Evolutionary conservation across 1,140 invertebrate genomes (phyloP).

Genomic region (Zaprionus lachaisei): DNA sequence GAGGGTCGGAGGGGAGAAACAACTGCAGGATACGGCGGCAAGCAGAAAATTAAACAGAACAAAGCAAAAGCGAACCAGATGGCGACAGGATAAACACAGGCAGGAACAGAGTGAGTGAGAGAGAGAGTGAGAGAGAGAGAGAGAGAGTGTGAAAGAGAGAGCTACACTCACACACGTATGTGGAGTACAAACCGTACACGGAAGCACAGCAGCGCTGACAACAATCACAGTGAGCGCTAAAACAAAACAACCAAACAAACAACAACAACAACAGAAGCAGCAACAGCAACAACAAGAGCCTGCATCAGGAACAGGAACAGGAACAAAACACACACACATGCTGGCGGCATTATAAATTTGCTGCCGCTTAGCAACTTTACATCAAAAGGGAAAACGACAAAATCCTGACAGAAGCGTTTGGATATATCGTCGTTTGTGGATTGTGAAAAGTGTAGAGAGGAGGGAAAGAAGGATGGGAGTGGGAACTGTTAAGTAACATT

Average conservation of each 20-base stretch:
- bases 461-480: neutral
- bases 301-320: constrained; percentile 18
- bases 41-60: constrained; percentile 78
- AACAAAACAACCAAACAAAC: constrained; percentile 54
- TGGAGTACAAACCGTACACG: constrained; percentile 18
- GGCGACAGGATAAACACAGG: constrained; percentile 65
- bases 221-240: constrained; percentile 69
- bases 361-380: constrained; percentile 65
- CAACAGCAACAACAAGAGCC: constrained; percentile 29
- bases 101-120: constrained; percentile 5
- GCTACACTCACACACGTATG: constrained; percentile 14
- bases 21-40: constrained; percentile 69
- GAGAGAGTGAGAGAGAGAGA: neutral
- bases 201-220: constrained; percentile 46
- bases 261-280: constrained; percentile 21
- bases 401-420: constrained; percentile 35
- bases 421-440: constrained; percentile 12
- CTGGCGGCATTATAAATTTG: constrained; percentile 61
- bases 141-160: neutral
- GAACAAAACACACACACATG: constrained; percentile 31
- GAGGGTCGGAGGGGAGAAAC: constrained; percentile 44
- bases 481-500: constrained; percentile 36
- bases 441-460: neutral
- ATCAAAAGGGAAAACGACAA: constrained; percentile 54
- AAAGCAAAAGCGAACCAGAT: constrained; percentile 70